Evolutionary conservation across 2,888 invertebrate species (phyloP), one percentile per base, ranked within the genome.

Genomic region (Ferrisia virgata): DNA sequence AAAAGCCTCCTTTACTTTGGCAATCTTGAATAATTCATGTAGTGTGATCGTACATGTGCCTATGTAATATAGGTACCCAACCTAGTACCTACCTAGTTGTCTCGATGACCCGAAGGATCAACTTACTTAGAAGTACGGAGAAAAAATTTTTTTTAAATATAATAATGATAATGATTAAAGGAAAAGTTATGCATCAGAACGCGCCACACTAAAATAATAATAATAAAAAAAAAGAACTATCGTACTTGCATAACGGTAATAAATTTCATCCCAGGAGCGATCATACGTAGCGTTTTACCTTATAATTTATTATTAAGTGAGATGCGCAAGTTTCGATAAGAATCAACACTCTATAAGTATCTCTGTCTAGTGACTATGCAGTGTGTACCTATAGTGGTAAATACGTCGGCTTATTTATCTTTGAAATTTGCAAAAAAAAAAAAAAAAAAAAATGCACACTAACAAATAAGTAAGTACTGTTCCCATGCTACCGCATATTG

Each of bases 211-310:
- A 22, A 53, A 53, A 53, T 53, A 53, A 53, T 36, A 28, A 22
- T 15, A 58, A 76, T 8, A 36, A 13, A 6, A 76, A 18, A 28
- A 76, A 76, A 58, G 8, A 76, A 31, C n/a, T n/a, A 6, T 47
- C n/a, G 47, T n/a, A 76, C 72, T 76, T 76, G 36, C 36, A 76
- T 76, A 76, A 76, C 72, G 72, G 72, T 76, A 76, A 76, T 76
- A 76, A 76, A 76, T 36, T 76, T 36, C 33, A 76, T 18, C 72
- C 72, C 28, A 76, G 36, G 8, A 76, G 72, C 72, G 36, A 76
- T 76, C 31, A 36, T 36, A 28, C 53, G 53, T 53, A 53, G n/a
- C n/a, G n/a, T n/a, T 76, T 76, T 76, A 76, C 72, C 33, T 76
- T 76, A 22, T 76, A 36, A 76, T 76, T 76, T 76, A 76, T 76